Evolutionary conservation across 2,797 vertebrate genomes (phyloP).

Genomic region (Xenops minutus): DNA sequence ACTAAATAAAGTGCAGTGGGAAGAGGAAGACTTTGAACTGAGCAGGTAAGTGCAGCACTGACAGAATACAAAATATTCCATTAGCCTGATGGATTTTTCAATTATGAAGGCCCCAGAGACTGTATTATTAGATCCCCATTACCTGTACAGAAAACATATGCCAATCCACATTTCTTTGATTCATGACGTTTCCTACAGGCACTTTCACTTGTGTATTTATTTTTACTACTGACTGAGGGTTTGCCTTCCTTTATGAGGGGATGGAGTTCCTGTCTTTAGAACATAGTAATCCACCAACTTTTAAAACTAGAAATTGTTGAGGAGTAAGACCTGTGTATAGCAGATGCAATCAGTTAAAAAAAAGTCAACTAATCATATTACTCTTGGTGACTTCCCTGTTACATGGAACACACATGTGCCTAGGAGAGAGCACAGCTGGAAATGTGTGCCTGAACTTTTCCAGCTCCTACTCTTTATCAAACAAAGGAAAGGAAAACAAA

Average conservation of each 20-base stretch:
- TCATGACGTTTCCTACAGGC: background rate
- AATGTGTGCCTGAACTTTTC: no score
- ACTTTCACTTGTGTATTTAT: background rate
- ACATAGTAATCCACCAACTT: background rate
- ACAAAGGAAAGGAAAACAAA: no score
- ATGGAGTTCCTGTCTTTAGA: background rate
- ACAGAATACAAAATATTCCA: background rate
- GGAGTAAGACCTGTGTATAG: background rate
- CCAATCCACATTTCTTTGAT: rapidly evolving
- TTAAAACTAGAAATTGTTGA: background rate
- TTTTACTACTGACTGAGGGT: background rate
- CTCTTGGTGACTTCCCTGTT: no score
- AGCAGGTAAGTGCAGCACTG: background rate
- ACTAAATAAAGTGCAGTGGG: background rate
- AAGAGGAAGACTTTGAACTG: background rate
- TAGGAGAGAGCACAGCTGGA: no score
- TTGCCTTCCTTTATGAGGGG: background rate
- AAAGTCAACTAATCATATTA: no score
- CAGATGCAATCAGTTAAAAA: no score
- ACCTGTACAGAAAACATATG: background rate
- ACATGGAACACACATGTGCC: no score
- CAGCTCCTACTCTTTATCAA: no score
- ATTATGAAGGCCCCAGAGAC: background rate
- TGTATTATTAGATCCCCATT: background rate
- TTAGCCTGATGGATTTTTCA: background rate